These are phyloP conservation scores for Pseudopodoces humilis DNA, from an alignment of 2,113 vertebrate species.

Conservation along the genomic window DNA sequence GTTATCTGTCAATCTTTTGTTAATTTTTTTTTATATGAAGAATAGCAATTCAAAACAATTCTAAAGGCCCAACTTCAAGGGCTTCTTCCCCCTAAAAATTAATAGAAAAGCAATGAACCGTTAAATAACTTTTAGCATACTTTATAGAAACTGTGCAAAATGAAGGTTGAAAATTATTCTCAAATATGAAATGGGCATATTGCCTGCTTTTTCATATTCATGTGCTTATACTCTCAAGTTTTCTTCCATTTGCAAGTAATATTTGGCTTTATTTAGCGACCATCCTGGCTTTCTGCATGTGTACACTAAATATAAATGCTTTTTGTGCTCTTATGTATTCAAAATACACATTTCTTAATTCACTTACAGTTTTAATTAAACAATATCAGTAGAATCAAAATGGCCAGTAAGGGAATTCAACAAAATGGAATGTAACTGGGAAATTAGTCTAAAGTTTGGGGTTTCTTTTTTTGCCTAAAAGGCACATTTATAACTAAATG, in stretches of 20 bases:
- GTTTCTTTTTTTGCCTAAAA: not conserved
- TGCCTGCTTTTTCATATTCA: not conserved
- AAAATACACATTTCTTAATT: not conserved
- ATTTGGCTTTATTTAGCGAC: slow-evolving; percentile 24
- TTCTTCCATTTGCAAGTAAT: slow-evolving; percentile 23
- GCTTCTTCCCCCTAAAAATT: not conserved
- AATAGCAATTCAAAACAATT: not conserved
- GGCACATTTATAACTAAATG: not conserved
- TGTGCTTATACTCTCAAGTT: not conserved
- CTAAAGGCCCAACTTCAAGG: not conserved
- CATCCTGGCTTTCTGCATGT: slow-evolving; percentile 51
- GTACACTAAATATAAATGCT: slow-evolving; percentile 24
- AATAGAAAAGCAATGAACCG: not conserved
- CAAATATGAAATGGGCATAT: not conserved
- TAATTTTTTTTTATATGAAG: not conserved
- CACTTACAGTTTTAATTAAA: not conserved
- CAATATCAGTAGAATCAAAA: not conserved
- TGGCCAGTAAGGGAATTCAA: not conserved
- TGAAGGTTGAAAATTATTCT: slow-evolving; percentile 12
- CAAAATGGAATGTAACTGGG: not conserved
- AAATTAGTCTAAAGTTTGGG: not conserved
- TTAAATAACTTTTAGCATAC: not conserved
- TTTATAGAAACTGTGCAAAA: slow-evolving; percentile 59
- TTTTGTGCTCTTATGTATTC: not conserved
- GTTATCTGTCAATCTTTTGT: not conserved